Evolutionary conservation across 1,140 invertebrate genomes (phyloP).

Genomic region (Epicauta chinensis): DNA sequence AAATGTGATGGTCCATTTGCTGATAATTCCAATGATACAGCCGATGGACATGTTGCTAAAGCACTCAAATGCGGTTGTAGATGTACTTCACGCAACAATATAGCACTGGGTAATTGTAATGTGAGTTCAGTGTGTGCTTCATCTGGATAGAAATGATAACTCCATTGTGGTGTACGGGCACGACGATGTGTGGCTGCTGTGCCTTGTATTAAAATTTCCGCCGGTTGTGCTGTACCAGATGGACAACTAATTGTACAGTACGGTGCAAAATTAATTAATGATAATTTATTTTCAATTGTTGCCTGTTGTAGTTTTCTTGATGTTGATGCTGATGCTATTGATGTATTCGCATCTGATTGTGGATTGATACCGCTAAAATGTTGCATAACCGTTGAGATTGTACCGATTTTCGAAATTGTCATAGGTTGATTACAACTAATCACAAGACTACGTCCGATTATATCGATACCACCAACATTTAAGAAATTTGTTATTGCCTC

Average conservation of each 20-base stretch:
- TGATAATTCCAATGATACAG: constrained; percentile 78
- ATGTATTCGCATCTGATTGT: constrained; percentile 42
- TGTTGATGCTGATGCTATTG: constrained; percentile 47
- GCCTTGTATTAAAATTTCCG: constrained; percentile 74
- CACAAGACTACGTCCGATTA: constrained; percentile 55
- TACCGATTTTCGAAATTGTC: constrained; percentile 44
- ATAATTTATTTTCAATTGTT: constrained; percentile 51
- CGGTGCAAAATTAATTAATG: constrained; percentile 83
- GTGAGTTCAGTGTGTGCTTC: constrained; percentile 82
- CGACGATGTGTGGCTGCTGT: constrained; percentile 63
- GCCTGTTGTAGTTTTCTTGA: constrained; percentile 53
- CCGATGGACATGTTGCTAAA: constrained; percentile 80
- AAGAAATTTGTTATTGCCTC: constrained; percentile 61
- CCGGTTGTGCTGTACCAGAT: constrained; percentile 79
- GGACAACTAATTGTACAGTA: constrained; percentile 51
- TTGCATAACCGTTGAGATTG: constrained; percentile 54
- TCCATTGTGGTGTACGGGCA: constrained; percentile 81
- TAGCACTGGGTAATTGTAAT: constrained; percentile 81
- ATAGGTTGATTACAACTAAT: constrained; percentile 47
- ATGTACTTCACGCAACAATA: constrained; percentile 82
- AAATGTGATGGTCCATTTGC: constrained; percentile 49
- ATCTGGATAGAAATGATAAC: constrained; percentile 88
- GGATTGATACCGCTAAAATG: constrained; percentile 50
- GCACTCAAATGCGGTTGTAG: constrained; percentile 80
- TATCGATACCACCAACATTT: constrained; percentile 52